Base-by-base conservation (phyloP, 1,140 invertebrate species). In the Hylyphantes graminicola region DNA sequence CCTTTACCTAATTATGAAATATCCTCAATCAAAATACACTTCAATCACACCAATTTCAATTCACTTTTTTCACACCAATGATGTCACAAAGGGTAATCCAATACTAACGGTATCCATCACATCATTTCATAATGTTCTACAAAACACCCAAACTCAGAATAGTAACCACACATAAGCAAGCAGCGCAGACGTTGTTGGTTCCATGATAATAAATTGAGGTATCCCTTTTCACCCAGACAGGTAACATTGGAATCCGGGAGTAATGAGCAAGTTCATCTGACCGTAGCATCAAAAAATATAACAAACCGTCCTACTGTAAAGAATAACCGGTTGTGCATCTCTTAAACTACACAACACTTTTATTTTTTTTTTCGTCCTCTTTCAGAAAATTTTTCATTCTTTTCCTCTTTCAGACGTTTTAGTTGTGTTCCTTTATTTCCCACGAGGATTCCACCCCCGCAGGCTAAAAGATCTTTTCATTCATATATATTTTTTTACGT, bases 181-280 rank as follows among this genome's bases (percentile, higher is more conserved):
- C 51, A 70, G n/a, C 68, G 15, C 54, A 70, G 50, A 53, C 68
- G 17, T 17, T 15, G 51, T n/a, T 17, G 7, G 51, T 53, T 53
- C 54, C 51, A 51, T 70, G 54, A 70, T 65, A 78, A 78, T 78
- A 78, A 78, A 53, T 64, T 54, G 67, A 65, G 50, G 11, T 53
- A 78, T 78, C 76, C 54, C 19, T 17, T 67, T 50, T 76, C 55
- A 19, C 11, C 59, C 11, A 78, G 76, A 78, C 59, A 78, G 63
- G 76, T 78, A 78, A 64, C 76, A 17, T 51, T 35, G 50, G 76
- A 78, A 78, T 78, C 76, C 63, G 63, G n/a, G 76, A 54, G 51
- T 77, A 78, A 78, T 78, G 76, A 78, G 76, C 76, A 78, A 78
- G 63, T 67, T 67, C 76, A 67, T 55, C 76, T 78, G 63, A 78